Conservation (phyloP, 1,140 invertebrate species). For the Pseudomyrmex gracilis region DNA sequence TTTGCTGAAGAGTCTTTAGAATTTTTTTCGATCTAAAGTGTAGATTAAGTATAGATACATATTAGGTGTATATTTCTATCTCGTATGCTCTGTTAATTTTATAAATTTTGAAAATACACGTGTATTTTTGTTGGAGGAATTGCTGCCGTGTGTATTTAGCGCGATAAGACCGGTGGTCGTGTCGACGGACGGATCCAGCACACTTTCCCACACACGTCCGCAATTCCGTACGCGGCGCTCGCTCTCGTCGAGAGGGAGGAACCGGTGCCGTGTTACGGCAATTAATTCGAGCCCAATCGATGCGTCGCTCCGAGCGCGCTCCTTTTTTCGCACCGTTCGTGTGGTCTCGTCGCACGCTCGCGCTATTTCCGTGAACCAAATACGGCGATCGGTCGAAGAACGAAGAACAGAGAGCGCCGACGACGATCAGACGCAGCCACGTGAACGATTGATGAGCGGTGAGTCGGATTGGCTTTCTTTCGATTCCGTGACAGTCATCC, state of each 20-base stretch:
- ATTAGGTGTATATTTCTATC: no score
- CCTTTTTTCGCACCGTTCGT: slow-evolving; percentile 17
- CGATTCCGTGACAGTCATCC: neutral
- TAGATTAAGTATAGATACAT: no score
- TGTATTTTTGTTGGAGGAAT: neutral
- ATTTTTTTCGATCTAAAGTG: no score
- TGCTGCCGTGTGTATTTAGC: slow-evolving; percentile 18
- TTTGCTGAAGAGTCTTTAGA: no score
- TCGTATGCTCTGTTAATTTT: no score
- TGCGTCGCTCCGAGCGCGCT: slow-evolving; percentile 58
- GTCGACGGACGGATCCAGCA: slow-evolving; percentile 62
- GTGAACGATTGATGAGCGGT: slow-evolving; percentile 54
- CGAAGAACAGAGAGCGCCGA: slow-evolving; percentile 48
- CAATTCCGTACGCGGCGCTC: slow-evolving; percentile 66
- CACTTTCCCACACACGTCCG: slow-evolving; percentile 63
- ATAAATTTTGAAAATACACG: no score
- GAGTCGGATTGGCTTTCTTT: slow-evolving; percentile 39
- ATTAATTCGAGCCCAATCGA: slow-evolving; percentile 73
- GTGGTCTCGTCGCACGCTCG: slow-evolving; percentile 24
- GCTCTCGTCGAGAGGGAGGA: slow-evolving; percentile 71
- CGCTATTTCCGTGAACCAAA: slow-evolving; percentile 73
- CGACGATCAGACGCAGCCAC: slow-evolving; percentile 38
- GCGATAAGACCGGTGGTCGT: slow-evolving; percentile 11
- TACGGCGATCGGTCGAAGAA: slow-evolving; percentile 63
- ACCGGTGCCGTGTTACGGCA: slow-evolving; percentile 71